A percentile compares a stretch with the other conserved stretches of the same genome.
Conservation (phyloP, 30 jellyfish, hydroid and myxozoan genomes). For the Clytia hemisphaerica region DNA sequence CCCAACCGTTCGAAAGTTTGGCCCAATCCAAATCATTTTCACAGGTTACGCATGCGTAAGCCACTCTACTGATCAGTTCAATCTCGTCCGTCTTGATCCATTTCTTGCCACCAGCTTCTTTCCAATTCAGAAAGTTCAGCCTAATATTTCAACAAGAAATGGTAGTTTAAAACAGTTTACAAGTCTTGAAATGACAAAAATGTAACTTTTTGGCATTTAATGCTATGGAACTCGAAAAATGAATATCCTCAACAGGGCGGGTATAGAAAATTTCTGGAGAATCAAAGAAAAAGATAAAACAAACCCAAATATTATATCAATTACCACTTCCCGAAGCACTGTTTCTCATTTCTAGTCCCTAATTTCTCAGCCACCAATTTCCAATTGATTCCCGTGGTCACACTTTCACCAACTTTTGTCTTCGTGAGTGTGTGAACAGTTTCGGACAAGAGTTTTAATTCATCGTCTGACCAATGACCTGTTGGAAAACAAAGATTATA, state of each 20-base stretch:
- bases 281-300: background rate
- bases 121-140: conserved; percentile 87
- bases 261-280: background rate
- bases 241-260: background rate
- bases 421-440: conserved; percentile 71
- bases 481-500: background rate
- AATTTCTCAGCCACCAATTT: conserved; percentile 62
- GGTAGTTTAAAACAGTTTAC: background rate
- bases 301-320: conserved; percentile 11
- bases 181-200: background rate
- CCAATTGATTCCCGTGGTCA: conserved; percentile 85
- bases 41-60: background rate
- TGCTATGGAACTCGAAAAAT: background rate
- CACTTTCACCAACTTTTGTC: conserved; percentile 78
- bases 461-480: conserved; percentile 83
- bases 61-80: conserved; percentile 56
- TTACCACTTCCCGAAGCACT: conserved; percentile 84
- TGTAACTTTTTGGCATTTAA: too few relatives aligned
- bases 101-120: conserved; percentile 75
- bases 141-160: conserved; percentile 17
- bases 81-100: conserved; percentile 82
- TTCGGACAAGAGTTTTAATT: conserved; percentile 52
- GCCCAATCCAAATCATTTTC: background rate
- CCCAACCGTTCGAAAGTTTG: background rate
- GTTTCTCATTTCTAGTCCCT: conserved; percentile 82